Conservation (phyloP, 2,797 vertebrate genomes). For the Tinamus major region DNA sequence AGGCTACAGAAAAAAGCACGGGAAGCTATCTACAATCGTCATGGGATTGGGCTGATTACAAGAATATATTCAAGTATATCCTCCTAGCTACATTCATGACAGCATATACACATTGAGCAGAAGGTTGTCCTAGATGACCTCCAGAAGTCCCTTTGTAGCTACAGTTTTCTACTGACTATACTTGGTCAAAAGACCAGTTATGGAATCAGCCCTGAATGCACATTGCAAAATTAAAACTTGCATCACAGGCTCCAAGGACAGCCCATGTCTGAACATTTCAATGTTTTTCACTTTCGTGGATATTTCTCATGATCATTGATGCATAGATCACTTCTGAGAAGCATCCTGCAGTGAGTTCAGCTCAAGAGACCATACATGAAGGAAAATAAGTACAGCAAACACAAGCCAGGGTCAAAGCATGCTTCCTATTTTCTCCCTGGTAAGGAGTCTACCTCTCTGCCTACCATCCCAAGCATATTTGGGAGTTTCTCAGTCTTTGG, state of each 20-base stretch:
- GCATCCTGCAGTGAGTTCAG: neutral
- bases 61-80: neutral
- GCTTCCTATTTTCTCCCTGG: neutral
- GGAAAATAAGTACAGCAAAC: neutral
- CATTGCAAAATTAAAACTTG: neutral
- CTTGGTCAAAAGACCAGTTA: neutral
- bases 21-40: neutral
- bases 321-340: neutral
- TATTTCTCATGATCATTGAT: neutral
- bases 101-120: neutral
- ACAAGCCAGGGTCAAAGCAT: neutral
- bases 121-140: neutral
- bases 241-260: neutral
- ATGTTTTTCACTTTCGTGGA: neutral
- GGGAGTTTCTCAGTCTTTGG: neutral
- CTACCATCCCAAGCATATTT: rapidly evolving
- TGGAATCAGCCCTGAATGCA: neutral
- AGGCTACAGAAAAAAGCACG: neutral
- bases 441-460: neutral
- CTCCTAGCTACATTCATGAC: neutral
- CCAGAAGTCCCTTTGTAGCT: neutral
- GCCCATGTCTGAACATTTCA: neutral
- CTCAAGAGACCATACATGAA: neutral
- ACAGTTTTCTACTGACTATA: neutral
- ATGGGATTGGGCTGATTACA: neutral